Conservation (phyloP, 1,140 invertebrate genomes). For the Eubasilissa regina region DNA sequence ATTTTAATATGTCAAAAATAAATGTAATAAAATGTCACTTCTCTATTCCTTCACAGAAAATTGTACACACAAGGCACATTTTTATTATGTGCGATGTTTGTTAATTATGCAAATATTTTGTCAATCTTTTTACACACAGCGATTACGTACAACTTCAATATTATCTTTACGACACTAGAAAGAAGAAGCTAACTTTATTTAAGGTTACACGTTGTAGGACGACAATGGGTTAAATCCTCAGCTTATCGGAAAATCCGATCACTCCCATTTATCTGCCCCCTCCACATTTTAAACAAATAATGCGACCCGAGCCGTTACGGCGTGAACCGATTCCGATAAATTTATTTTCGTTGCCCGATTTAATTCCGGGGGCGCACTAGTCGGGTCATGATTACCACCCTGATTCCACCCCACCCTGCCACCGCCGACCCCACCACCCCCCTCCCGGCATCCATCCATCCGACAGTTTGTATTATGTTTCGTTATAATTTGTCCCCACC, state of each 20-base stretch:
- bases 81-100: too few species aligned
- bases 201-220: not conserved
- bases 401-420: too few species aligned
- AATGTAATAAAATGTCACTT: too few species aligned
- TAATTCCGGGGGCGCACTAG: constrained; percentile 47
- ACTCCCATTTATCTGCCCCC: constrained; percentile 27
- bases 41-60: too few species aligned
- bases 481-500: constrained; percentile 48
- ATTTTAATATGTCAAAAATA: too few species aligned
- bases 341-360: constrained; percentile 53
- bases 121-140: too few species aligned
- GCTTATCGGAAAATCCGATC: constrained; percentile 52
- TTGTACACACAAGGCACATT: too few species aligned
- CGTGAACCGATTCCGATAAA: constrained; percentile 49
- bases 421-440: not conserved
- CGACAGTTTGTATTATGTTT: constrained; percentile 37
- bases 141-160: too few species aligned
- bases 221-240: constrained; percentile 11
- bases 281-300: constrained; percentile 44
- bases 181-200: constrained; percentile 22
- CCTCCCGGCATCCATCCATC: not conserved
- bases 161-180: not conserved
- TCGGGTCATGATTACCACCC: constrained; percentile 30
- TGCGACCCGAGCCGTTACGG: constrained; percentile 31
- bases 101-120: too few species aligned